Evolutionary conservation across 1,140 invertebrate genomes (phyloP).

Genomic region (Calliphora vicina): DNA sequence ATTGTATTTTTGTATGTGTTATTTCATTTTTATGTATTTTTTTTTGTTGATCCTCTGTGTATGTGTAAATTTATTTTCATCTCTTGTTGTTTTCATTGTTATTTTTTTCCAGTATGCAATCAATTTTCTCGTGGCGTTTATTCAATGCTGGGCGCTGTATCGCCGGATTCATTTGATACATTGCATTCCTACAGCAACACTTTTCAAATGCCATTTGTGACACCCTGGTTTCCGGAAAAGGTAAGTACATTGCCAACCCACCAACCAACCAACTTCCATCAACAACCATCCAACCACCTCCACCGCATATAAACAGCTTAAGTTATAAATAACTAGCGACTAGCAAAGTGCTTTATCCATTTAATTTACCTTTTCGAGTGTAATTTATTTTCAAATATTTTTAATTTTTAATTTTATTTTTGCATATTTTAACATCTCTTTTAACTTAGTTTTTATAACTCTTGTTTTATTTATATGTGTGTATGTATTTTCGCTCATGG

Average conservation of each 20-base stretch:
- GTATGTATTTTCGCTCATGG: no score
- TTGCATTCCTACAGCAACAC: conserved; percentile 95
- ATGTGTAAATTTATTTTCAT: conserved; percentile 7
- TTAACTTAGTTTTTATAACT: no score
- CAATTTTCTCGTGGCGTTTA: conserved; percentile 90
- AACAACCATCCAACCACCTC: no score
- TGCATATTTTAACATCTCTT: no score
- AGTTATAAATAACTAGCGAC: no score
- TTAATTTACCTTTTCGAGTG: no score
- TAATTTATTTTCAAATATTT: no score
- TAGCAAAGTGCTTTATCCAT: no score
- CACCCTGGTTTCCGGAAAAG: conserved; percentile 92
- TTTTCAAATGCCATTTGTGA: conserved; percentile 95
- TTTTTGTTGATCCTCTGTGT: background rate
- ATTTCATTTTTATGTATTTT: background rate
- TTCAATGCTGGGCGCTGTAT: conserved; percentile 89
- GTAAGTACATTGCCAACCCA: conserved; percentile 64
- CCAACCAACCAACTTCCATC: no score
- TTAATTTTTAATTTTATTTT: no score
- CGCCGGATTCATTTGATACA: conserved; percentile 91
- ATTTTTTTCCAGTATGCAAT: conserved; percentile 79
- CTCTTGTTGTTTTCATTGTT: background rate
- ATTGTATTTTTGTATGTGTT: background rate
- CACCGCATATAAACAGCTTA: no score
- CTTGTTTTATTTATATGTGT: no score